Evolutionary conservation across 2,888 invertebrate genomes (phyloP).

Genomic region (Taphrorychus bicolor): DNA sequence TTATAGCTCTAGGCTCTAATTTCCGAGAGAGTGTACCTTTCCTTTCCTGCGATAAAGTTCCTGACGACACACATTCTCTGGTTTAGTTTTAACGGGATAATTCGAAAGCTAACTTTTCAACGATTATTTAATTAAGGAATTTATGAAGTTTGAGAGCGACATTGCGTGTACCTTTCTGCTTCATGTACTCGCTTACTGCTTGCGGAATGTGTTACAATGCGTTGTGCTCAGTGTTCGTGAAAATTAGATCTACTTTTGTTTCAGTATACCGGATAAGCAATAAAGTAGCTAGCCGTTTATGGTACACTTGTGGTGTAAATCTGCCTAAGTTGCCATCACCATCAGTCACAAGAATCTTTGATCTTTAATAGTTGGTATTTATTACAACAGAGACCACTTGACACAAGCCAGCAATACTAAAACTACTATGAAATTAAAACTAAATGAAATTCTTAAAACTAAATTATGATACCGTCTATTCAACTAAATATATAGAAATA

Average conservation of each 20-base stretch:
- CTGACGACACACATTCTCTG: neutral
- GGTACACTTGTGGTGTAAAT: no score
- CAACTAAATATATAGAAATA: no score
- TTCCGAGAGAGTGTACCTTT: neutral
- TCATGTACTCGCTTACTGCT: slow-evolving; percentile 3
- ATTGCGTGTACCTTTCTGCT: slow-evolving; percentile 16
- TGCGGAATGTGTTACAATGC: neutral
- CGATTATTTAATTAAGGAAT: slow-evolving; percentile 14
- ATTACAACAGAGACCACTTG: no score
- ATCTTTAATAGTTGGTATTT: no score
- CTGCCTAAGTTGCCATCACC: no score
- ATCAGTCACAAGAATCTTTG: no score
- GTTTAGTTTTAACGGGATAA: slow-evolving; percentile 7
- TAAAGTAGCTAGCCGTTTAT: no score
- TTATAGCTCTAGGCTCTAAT: neutral
- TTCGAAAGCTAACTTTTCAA: slow-evolving; percentile 9
- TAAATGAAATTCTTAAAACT: no score
- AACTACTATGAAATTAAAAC: no score
- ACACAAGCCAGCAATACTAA: no score
- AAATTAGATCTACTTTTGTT: neutral
- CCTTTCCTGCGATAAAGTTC: neutral
- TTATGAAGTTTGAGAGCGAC: slow-evolving; percentile 14
- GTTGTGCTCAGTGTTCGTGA: neutral
- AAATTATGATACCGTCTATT: no score
- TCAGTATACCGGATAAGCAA: no score